Evolutionary conservation across 2,888 invertebrate species (phyloP).

Genomic region (Sminthurinus aureus): DNA sequence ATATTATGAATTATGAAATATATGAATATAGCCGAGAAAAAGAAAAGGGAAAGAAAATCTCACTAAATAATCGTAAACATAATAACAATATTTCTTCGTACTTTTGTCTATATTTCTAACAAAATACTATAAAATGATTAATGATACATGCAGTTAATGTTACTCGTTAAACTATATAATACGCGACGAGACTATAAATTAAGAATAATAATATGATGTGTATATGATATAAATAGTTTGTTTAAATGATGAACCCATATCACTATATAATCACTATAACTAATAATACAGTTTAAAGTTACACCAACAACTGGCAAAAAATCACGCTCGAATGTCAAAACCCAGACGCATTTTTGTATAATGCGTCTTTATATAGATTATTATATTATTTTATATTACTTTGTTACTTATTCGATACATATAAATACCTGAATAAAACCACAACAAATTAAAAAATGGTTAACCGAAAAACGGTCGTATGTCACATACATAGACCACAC

Average conservation of each 20-base stretch:
- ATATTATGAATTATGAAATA: not conserved
- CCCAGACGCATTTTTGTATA: no score
- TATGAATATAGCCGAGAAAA: no score
- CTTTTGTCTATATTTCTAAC: not conserved
- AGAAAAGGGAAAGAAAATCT: slow-evolving; percentile 14
- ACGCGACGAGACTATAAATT: not conserved
- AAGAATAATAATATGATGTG: not conserved
- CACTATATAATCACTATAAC: slow-evolving; percentile 8
- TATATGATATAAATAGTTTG: not conserved
- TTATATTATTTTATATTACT: no score
- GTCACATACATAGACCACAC: no score
- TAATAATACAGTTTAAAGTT: not conserved
- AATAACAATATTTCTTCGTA: not conserved
- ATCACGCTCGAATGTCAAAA: not conserved
- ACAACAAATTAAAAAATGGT: not conserved
- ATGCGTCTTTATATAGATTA: not conserved
- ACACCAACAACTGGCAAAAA: not conserved
- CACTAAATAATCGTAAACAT: slow-evolving; percentile 2
- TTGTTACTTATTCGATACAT: no score
- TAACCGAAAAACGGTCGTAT: not conserved
- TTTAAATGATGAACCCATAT: not conserved
- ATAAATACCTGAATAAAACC: not conserved
- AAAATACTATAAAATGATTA: no score
- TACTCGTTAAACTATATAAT: no score
- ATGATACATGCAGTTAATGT: no score